Conservation (phyloP, 2,888 invertebrate genomes). For the Eueremaeus valkanovi region DNA sequence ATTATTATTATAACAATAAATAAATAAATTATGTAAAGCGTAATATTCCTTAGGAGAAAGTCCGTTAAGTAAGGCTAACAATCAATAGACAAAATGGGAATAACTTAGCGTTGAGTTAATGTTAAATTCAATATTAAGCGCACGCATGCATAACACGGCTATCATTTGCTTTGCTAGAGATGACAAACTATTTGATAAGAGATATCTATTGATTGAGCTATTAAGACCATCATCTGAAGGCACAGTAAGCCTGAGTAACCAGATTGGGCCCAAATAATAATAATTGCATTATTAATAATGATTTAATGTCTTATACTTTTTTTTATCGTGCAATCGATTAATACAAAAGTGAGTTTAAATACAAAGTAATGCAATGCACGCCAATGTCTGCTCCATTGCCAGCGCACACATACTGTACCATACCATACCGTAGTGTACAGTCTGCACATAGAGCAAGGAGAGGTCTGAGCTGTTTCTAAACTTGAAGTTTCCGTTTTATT, state of each 20-base stretch:
- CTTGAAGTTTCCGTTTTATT: constrained; percentile 24
- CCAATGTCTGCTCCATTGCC: neutral
- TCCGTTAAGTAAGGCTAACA: constrained; percentile 34
- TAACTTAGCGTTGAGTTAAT: constrained; percentile 30
- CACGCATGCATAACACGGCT: constrained; percentile 29
- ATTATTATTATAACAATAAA: constrained; percentile 34
- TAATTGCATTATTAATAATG: constrained; percentile 37
- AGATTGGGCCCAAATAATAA: constrained; percentile 36
- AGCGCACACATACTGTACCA: neutral
- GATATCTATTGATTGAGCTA: constrained; percentile 34
- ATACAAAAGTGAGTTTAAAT: neutral
- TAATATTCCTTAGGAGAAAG: constrained; percentile 36
- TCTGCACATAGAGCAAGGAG: too few relatives aligned
- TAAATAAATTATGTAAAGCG: constrained; percentile 34
- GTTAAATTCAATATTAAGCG: constrained; percentile 32
- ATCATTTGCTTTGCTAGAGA: constrained; percentile 34
- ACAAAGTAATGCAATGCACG: neutral
- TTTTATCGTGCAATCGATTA: constrained; percentile 13
- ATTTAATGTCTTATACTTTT: constrained; percentile 35
- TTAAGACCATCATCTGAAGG: constrained; percentile 33
- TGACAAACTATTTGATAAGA: constrained; percentile 37
- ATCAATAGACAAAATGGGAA: constrained; percentile 32
- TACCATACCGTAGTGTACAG: neutral
- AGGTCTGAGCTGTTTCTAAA: constrained; percentile 3
- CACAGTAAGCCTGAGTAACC: constrained; percentile 29